These are phyloP conservation scores for Cyrtonyx montezumae DNA, from an alignment of 2,113 vertebrate species.

Conservation along the genomic window DNA sequence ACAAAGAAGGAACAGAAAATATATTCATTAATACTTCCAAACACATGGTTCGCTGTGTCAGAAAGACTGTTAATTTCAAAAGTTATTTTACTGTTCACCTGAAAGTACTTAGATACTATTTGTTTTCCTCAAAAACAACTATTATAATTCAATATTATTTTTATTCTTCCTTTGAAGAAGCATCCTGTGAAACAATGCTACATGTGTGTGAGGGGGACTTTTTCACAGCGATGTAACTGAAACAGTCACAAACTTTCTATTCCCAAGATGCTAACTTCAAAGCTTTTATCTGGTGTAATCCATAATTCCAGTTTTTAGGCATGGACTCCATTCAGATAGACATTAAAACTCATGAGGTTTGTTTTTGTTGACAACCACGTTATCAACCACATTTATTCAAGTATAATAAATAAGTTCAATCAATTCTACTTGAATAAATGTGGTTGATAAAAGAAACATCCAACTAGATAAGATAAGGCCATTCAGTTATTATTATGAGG, in stretches of 20 bases:
- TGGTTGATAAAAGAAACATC: too few species aligned
- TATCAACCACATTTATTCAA: background rate
- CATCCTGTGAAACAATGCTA: background rate
- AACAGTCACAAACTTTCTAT: background rate
- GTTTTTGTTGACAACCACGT: background rate
- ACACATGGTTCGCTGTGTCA: background rate
- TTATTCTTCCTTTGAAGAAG: background rate
- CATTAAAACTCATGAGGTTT: background rate
- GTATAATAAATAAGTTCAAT: too few species aligned
- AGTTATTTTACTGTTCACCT: background rate
- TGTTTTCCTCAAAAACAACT: background rate
- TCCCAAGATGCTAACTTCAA: background rate
- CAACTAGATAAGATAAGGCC: background rate
- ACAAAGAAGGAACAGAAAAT: background rate
- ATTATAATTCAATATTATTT: background rate
- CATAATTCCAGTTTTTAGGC: background rate
- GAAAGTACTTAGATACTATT: background rate
- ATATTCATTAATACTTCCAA: background rate
- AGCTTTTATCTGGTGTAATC: background rate
- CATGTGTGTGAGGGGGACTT: background rate
- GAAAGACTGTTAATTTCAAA: background rate
- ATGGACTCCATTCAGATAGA: background rate
- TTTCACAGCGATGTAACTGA: background rate
- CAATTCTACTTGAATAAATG: too few species aligned
- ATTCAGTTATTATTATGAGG: background rate